phyloP scores from a whole-genome alignment of 64 coral and sea anemone species.

The Montipora foliosa region DNA sequence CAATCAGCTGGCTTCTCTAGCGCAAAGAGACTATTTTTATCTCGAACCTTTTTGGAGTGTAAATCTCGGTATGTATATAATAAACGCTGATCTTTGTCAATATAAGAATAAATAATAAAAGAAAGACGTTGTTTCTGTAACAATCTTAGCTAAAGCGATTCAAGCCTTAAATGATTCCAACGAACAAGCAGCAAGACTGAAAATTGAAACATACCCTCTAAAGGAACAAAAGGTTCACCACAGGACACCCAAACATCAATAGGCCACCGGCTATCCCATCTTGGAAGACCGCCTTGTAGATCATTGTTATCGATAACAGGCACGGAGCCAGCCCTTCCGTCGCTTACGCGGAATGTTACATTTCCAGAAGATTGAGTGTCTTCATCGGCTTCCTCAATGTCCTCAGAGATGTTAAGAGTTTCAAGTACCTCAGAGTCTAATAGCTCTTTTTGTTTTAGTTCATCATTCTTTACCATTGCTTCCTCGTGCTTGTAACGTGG shows the following conservation, averaged over 20 bases:
- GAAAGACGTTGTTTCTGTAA: no score
- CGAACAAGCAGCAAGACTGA: background rate
- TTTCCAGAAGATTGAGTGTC: slow-evolving; percentile 41
- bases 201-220: slow-evolving; percentile 72
- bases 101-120: no score
- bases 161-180: background rate
- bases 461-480: background rate
- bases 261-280: slow-evolving; percentile 87
- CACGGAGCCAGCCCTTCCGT: slow-evolving; percentile 63
- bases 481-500: slow-evolving; percentile 31
- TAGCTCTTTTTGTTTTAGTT: slow-evolving; percentile 14
- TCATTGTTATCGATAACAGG: slow-evolving; percentile 51
- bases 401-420: slow-evolving; percentile 8
- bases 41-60: no score
- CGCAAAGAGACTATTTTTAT: no score
- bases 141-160: no score
- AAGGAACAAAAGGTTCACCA: slow-evolving; percentile 96
- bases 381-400: background rate
- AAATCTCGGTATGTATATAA: no score
- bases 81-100: no score
- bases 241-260: slow-evolving; percentile 97
- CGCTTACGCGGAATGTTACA: slow-evolving; percentile 74
- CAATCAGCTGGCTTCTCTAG: no score
- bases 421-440: slow-evolving; percentile 23
- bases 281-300: slow-evolving; percentile 58